Evolutionary conservation across 1,140 invertebrate genomes (phyloP), one percentile per base, ranked within the genome.

Genomic region (Zeugodacus cucurbitae): DNA sequence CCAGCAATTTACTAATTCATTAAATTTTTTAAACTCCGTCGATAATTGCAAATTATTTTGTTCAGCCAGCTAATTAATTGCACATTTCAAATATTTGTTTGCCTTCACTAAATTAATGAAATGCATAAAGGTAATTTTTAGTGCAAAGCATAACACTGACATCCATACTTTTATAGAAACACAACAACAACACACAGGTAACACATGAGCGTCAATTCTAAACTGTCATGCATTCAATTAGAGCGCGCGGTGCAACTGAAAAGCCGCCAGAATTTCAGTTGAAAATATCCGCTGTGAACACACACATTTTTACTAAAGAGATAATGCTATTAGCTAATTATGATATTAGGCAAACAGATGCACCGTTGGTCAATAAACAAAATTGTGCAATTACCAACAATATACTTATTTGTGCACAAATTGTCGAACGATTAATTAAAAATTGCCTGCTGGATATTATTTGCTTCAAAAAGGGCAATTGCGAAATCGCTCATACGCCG

Each of bases 81-180:
- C 67, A 74, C 67, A 41, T 37, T 37, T 41, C 67, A 74, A 37
- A 74, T 74, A 74, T 74, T 74, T 74, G 67, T 20, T 37, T 74
- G 41, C 34, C 22, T 34, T 37, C 22, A 5, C 32, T 37, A 22
- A 74, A 74, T 74, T 74, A 74, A 74, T 74, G 34, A 74, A 41
- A 6, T 37, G 20, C 20, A 20, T 7, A 32, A 54, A 54, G 48
- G 48, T 74, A 32, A 41, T 74, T 37, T 74, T 26, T 67, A 29
- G 3, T 67, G 32, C n/a, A 34, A 17, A 67, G 4, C 26, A 67
- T 32, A 34, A 14, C 14, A 17, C 64, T 32, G 11, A 20, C 26
- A 20, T 17, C 1, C 29, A 67, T 34, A 22, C 2, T 1, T 26
- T 1, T 17, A 58, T 2, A 11, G 22, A 20, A 20, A 20, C 20